These are phyloP conservation scores for Vimba vimba DNA, from an alignment of 2,113 vertebrate genomes.

Conservation along the genomic window DNA sequence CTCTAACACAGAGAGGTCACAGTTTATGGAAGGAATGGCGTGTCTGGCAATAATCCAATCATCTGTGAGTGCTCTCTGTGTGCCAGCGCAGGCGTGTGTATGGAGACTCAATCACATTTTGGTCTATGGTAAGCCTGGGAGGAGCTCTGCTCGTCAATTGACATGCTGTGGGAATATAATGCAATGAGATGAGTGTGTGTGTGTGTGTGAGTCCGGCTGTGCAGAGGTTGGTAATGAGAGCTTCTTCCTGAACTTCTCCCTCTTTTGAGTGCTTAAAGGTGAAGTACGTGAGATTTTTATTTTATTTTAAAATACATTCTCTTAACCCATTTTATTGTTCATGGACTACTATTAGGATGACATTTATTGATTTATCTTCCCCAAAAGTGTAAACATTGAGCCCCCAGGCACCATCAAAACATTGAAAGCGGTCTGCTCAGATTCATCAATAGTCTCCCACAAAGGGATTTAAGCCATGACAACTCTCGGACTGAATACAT, in stretches of 20 bases:
- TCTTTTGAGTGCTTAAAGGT: neutral
- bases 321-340: too few species aligned
- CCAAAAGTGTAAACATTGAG: too few species aligned
- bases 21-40: conserved; percentile 16
- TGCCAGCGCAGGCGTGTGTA: neutral
- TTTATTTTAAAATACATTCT: too few species aligned
- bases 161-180: conserved; percentile 18
- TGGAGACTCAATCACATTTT: neutral
- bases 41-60: conserved; percentile 48
- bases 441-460: too few species aligned
- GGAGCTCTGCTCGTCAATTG: neutral
- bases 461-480: too few species aligned
- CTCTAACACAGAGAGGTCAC: conserved; percentile 47
- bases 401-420: too few species aligned
- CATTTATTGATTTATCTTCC: too few species aligned
- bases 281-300: too few species aligned
- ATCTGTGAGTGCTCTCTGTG: conserved; percentile 38
- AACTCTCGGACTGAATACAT: too few species aligned
- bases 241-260: neutral
- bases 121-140: neutral
- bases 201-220: neutral
- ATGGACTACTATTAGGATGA: too few species aligned
- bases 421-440: too few species aligned
- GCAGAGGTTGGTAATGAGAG: conserved; percentile 18
- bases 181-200: neutral